Evolutionary conservation across 2,797 vertebrate genomes (phyloP), one percentile per base, ranked within the genome.

Genomic region (Bradypodion ventrale): DNA sequence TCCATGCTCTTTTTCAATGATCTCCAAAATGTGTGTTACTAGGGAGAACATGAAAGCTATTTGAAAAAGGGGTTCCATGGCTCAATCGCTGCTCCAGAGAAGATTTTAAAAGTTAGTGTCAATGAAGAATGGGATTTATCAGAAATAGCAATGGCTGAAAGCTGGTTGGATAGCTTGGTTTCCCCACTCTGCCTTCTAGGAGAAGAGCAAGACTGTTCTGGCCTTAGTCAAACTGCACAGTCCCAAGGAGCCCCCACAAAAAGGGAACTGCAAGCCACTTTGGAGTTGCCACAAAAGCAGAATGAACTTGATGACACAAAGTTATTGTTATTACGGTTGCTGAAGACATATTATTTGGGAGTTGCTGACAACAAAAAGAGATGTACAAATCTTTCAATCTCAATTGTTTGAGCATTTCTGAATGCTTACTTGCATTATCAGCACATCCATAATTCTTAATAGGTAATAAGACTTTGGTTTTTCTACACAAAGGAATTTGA

Each of bases 51-150:
- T 60, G 13, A 68, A 76, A 25, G 32, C 46, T 42, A 32, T 42
- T 83, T 59, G 29, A 68, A 76, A 68, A 76, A 63, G 42, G 27
- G 4, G 10, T 37, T 8, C 27, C 19, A 56, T 42, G 35, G 16
- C 82, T 35, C 62, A 65, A 37, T 42, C 68, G 19, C 35, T 10
- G 7, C 32, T 59, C 35, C 6, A 42, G 62, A 76, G 82, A 35
- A 29, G 49, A 60, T 60, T 52, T 66, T 52, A 66, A 74, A 75
- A 52, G 72, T 37, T 68, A 75, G 62, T 7, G 8, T 29, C 56
- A 75, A 66, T 74, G 65, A 42, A 66, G 75, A 56, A 83, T 29
- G 56, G 40, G 46, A 75, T 83, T 75, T 66, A 83, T 10, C 46
- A 46, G 29, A n/a, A 66, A 56, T 75, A 75, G 29, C 60, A n/a